These are phyloP conservation scores for Amphiduros pacificus DNA, from an alignment of 2,888 invertebrate species.

Conservation along the genomic window DNA sequence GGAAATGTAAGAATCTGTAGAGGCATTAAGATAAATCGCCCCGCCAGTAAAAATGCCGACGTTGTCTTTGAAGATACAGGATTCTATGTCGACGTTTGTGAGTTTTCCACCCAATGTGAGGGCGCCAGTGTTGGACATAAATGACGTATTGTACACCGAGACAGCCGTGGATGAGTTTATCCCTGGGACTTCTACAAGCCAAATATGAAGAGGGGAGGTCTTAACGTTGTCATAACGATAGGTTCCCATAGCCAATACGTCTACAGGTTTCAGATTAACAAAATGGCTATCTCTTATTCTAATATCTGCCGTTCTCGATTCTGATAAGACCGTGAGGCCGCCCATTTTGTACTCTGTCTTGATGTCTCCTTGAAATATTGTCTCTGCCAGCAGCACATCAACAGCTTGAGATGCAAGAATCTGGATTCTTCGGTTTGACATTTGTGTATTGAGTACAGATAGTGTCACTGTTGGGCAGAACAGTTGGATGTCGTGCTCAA, in stretches of 20 bases:
- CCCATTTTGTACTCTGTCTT: background rate
- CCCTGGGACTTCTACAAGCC: too few species aligned
- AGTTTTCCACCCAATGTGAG: background rate
- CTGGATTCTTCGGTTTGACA: slow-evolving; percentile 2
- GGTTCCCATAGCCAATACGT: background rate
- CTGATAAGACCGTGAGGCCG: background rate
- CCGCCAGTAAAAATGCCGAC: background rate
- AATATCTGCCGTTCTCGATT: background rate
- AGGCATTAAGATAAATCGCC: background rate
- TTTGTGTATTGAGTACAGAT: too few species aligned
- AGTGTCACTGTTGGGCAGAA: too few species aligned
- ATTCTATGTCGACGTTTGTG: background rate
- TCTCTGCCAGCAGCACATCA: background rate
- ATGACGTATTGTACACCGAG: background rate
- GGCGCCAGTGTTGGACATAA: slow-evolving; percentile 1
- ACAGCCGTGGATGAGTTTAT: too few species aligned
- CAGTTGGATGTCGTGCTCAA: too few species aligned
- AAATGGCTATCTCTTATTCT: background rate
- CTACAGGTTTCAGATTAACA: background rate
- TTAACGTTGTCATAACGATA: too few species aligned
- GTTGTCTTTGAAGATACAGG: background rate
- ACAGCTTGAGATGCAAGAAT: background rate
- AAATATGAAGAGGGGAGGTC: too few species aligned
- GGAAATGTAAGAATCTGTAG: background rate
- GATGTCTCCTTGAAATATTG: background rate